Base-by-base conservation (phyloP, 2,888 invertebrate genomes). In the Chloroclystis v-ata region DNA sequence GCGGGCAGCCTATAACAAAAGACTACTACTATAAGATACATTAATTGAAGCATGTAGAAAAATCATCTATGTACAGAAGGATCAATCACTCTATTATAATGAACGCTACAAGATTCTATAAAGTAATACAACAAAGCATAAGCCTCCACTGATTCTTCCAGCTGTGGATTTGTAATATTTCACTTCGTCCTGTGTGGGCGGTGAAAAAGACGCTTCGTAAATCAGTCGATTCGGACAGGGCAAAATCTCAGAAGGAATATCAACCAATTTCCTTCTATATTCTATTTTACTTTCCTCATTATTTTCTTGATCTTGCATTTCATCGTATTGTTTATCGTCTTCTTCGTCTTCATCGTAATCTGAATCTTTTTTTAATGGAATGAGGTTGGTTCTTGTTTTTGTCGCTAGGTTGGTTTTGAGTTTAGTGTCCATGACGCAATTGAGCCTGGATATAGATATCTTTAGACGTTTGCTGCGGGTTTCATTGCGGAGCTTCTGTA, bases 401-500 rank as follows among this genome's bases (percentile, higher is more conserved):
- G 60, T 56, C 0, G 59, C 67, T 6, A 72, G 16, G 45, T 72
- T 75, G 1, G 60, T 61, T 65, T 78, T 75, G 4, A 73, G 60
- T 53, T 74, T 78, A 2, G 63, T 70, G 55, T 91, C 92, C 78
- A 92, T 87, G 59, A 90, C 88, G 77, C 95, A 95, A 57, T 90
- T 91, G 45, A 94, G 86, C 39, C 92, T 90, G 52, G 92, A 91
- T 16, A 95, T 81, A 5, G 91, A 89, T 43, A 89, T 89, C 61
- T 89, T 90, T 37, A 94, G 86, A 54, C 91, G 90, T 60, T 89
- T 89, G 76, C 93, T 94, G 72, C 90, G 89, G 29, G 95, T 95
- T 67, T 93, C 93, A 75, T 93, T 92, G 45, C 90, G 89, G 40
- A 95, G 84, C 58, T 90, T 90, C 77, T 93, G 92, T 61, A 95